These are phyloP conservation scores for Podiceps cristatus DNA, from an alignment of 2,113 vertebrate species.

Conservation along the genomic window DNA sequence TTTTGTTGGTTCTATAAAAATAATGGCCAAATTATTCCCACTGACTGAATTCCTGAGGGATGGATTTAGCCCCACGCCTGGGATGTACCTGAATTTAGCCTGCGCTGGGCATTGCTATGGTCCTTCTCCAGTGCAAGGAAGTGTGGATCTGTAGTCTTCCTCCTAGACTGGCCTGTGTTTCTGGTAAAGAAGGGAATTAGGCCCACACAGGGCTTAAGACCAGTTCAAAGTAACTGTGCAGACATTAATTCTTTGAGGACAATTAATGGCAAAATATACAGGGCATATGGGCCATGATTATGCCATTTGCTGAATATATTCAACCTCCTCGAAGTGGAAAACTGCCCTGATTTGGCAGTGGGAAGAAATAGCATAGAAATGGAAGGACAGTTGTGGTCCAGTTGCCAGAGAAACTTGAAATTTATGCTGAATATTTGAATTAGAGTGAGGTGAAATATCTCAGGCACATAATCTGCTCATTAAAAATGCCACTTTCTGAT, in stretches of 20 bases:
- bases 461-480: slow-evolving; percentile 23
- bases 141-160: neutral
- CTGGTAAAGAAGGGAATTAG: neutral
- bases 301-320: neutral
- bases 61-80: neutral
- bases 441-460: neutral
- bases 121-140: neutral
- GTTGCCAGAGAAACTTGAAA: slow-evolving; percentile 19
- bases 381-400: slow-evolving; percentile 13
- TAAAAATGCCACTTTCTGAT: neutral
- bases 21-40: neutral
- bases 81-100: neutral
- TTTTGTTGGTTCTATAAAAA: neutral
- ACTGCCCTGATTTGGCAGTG: neutral
- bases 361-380: slow-evolving; percentile 27
- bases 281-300: neutral
- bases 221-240: neutral
- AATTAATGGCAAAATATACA: slow-evolving; percentile 22
- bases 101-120: neutral
- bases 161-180: neutral
- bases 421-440: slow-evolving; percentile 8
- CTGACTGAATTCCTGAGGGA: neutral
- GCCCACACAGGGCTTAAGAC: neutral
- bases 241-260: neutral
- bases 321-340: neutral